Evolutionary conservation across 2,888 invertebrate species (phyloP).

Genomic region (Anaspis maculata): DNA sequence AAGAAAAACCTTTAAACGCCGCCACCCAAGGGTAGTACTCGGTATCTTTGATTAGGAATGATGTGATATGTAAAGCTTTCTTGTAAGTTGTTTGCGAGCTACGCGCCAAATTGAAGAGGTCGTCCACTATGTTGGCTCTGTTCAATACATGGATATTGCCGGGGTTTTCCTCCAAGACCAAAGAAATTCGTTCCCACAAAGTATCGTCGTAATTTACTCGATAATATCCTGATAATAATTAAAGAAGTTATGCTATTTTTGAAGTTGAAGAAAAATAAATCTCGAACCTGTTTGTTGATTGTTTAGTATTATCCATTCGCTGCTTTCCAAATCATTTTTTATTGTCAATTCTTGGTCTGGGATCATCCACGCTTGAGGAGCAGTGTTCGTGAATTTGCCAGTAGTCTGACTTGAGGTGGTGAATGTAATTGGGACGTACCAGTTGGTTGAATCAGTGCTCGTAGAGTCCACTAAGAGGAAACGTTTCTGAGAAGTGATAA

Average conservation of each 20-base stretch:
- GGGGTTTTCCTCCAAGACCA: conserved; percentile 43
- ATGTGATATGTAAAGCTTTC: conserved; percentile 53
- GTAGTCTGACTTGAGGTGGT: background rate
- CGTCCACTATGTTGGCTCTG: conserved; percentile 69
- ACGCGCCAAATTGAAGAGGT: conserved; percentile 57
- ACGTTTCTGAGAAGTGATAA: too few relatives aligned
- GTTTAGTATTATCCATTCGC: background rate
- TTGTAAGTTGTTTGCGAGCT: conserved; percentile 46
- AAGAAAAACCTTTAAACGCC: conserved; percentile 37
- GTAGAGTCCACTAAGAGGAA: too few relatives aligned
- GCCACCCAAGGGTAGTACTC: conserved; percentile 69
- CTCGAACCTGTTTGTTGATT: background rate
- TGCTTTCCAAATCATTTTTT: background rate
- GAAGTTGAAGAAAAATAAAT: background rate
- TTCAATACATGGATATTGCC: conserved; percentile 45
- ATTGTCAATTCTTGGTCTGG: background rate
- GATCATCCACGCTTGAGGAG: background rate
- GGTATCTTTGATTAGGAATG: conserved; percentile 58
- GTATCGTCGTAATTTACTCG: conserved; percentile 60
- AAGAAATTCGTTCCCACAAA: conserved; percentile 55
- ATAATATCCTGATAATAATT: conserved; percentile 48
- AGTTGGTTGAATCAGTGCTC: background rate
- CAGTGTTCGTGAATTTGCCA: background rate
- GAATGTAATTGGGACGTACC: background rate
- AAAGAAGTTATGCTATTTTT: background rate